These are phyloP conservation scores for Polymixis flavicincta DNA, from an alignment of 2,888 invertebrate genomes.

Conservation along the genomic window DNA sequence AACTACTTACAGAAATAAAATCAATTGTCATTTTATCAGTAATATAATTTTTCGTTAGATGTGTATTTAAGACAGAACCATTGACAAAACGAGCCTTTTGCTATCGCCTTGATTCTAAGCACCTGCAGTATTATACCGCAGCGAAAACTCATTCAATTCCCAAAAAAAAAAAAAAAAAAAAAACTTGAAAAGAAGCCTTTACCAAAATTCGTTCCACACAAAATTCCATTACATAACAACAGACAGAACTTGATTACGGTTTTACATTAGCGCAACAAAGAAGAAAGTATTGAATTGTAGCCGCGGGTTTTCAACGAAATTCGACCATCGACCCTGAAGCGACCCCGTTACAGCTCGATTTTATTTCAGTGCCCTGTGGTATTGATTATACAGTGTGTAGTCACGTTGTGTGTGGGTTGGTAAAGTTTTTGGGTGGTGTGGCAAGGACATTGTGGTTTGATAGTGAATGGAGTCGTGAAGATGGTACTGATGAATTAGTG, in stretches of 20 bases:
- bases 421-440: slow-evolving; percentile 22
- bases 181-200: neutral
- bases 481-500: neutral
- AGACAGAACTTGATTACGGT: slow-evolving; percentile 52
- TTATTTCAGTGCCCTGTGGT: slow-evolving; percentile 63
- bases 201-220: slow-evolving; percentile 15
- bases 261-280: slow-evolving; percentile 51
- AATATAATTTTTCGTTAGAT: no score
- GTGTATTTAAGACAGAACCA: neutral
- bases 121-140: slow-evolving; percentile 10
- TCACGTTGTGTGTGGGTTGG: slow-evolving; percentile 16
- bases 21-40: no score
- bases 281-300: slow-evolving; percentile 39
- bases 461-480: slow-evolving; percentile 10
- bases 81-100: neutral
- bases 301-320: slow-evolving; percentile 54
- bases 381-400: slow-evolving; percentile 62
- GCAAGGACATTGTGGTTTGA: slow-evolving; percentile 15
- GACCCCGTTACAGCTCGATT: slow-evolving; percentile 68
- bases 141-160: slow-evolving; percentile 11
- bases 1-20: no score
- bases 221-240: slow-evolving; percentile 32
- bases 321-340: slow-evolving; percentile 66
- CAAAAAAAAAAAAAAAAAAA: slow-evolving; percentile 2
- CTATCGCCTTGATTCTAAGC: neutral